These are phyloP conservation scores for Perithous albicinctus DNA, from an alignment of 2,888 invertebrate genomes.

Conservation along the genomic window DNA sequence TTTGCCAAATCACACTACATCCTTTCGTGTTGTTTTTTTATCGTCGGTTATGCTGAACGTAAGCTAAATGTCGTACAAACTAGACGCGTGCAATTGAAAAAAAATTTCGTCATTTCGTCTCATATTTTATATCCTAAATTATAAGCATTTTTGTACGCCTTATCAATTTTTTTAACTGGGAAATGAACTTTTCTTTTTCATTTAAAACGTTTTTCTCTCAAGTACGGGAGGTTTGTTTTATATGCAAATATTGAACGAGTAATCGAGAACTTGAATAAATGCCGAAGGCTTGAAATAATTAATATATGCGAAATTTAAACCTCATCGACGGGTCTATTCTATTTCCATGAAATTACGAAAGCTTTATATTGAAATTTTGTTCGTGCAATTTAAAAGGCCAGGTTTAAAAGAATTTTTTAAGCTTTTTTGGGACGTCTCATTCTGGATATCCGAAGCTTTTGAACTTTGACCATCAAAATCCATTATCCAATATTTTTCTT, in stretches of 20 bases:
- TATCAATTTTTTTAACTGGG: background rate
- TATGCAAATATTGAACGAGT: too few relatives aligned
- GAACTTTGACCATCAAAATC: background rate
- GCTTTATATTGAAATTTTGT: too few relatives aligned
- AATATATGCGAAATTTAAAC: too few relatives aligned
- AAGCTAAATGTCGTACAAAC: background rate
- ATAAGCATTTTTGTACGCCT: background rate
- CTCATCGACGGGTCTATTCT: too few relatives aligned
- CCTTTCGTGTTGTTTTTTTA: background rate
- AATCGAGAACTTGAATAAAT: too few relatives aligned
- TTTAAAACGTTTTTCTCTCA: background rate
- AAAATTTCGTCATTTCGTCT: background rate
- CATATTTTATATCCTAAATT: background rate
- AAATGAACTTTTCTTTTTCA: too few relatives aligned
- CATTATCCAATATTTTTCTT: background rate
- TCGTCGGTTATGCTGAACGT: background rate
- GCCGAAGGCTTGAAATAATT: too few relatives aligned
- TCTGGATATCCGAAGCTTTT: too few relatives aligned
- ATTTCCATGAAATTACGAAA: too few relatives aligned
- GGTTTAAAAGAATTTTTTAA: too few relatives aligned
- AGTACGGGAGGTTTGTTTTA: background rate
- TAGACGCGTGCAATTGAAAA: constrained; percentile 7
- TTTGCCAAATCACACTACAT: background rate
- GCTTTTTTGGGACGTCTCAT: too few relatives aligned
- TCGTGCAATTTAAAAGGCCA: too few relatives aligned